Evolutionary conservation across 2,888 invertebrate species (phyloP).

Genomic region (Embidobia sp.): DNA sequence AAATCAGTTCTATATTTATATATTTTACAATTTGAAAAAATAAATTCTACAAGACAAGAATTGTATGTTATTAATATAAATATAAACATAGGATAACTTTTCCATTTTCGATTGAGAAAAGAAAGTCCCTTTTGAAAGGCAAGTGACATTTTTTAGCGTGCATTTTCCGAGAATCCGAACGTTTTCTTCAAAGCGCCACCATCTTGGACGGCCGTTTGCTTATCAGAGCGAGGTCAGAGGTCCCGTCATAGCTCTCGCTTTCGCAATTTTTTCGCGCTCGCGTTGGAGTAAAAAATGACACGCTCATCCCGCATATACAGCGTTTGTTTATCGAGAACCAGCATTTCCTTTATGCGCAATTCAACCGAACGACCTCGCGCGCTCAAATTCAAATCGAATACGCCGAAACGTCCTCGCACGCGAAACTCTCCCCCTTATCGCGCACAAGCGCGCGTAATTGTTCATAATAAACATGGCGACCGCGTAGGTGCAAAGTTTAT

Average conservation of each 20-base stretch:
- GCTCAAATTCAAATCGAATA: constrained; percentile 24
- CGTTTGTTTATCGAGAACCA: constrained; percentile 34
- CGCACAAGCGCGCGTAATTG: constrained; percentile 46
- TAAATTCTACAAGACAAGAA: no score
- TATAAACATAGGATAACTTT: no score
- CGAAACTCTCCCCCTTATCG: constrained; percentile 53
- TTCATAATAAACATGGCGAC: constrained; percentile 61
- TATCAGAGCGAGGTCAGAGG: constrained; percentile 61
- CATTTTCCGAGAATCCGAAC: no score
- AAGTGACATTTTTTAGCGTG: no score
- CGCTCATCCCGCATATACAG: constrained; percentile 45
- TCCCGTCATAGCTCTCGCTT: constrained; percentile 54
- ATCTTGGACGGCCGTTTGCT: constrained; percentile 6
- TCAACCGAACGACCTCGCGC: constrained; percentile 7
- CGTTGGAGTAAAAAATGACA: constrained; percentile 18
- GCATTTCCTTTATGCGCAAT: constrained; percentile 56
- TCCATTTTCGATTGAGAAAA: no score
- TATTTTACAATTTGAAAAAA: no score
- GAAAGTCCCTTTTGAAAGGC: no score
- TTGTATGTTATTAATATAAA: no score
- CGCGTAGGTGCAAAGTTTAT: constrained; percentile 65
- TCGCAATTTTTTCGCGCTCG: constrained; percentile 51
- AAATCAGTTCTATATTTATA: no score
- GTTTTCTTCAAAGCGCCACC: constrained; percentile 7
- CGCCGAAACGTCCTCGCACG: not conserved